phyloP scores from a whole-genome alignment of 1,140 invertebrate genomes.

The Elymnias hypermnestra region DNA sequence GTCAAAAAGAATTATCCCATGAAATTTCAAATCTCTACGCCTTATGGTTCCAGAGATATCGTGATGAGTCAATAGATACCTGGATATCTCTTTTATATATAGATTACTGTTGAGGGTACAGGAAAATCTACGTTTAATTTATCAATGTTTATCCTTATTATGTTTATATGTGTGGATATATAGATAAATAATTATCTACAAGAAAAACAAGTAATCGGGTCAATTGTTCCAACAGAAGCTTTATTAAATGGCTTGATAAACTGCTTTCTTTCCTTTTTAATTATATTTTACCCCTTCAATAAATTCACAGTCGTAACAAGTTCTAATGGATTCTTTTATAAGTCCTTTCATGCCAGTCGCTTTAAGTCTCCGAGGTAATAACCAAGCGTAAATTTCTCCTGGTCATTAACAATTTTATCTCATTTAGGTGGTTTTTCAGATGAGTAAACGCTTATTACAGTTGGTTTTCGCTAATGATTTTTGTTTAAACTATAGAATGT shows the following conservation, averaged over 20 bases:
- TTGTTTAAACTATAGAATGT: too few relatives aligned
- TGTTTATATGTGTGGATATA: too few relatives aligned
- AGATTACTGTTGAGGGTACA: not conserved
- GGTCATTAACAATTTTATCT: not conserved
- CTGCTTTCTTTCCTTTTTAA: not conserved
- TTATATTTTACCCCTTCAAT: conserved; percentile 3
- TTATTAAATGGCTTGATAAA: too few relatives aligned
- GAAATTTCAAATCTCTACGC: too few relatives aligned
- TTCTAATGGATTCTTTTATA: conserved; percentile 4
- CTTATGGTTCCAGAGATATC: too few relatives aligned
- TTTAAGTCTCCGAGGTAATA: not conserved
- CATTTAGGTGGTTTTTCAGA: not conserved
- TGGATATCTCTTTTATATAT: too few relatives aligned
- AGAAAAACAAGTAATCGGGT: not conserved
- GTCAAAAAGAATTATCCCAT: too few relatives aligned
- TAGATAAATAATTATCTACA: too few relatives aligned
- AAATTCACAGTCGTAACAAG: conserved; percentile 1
- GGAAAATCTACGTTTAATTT: not conserved
- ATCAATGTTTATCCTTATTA: too few relatives aligned
- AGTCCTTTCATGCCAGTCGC: not conserved
- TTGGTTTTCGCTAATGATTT: too few relatives aligned
- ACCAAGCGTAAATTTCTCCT: not conserved
- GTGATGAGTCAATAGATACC: too few relatives aligned
- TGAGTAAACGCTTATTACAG: too few relatives aligned
- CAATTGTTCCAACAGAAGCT: not conserved